Evolutionary conservation across 53 echinoderm and acorn worm species (phyloP).

Genomic region (Holothuria scabra): DNA sequence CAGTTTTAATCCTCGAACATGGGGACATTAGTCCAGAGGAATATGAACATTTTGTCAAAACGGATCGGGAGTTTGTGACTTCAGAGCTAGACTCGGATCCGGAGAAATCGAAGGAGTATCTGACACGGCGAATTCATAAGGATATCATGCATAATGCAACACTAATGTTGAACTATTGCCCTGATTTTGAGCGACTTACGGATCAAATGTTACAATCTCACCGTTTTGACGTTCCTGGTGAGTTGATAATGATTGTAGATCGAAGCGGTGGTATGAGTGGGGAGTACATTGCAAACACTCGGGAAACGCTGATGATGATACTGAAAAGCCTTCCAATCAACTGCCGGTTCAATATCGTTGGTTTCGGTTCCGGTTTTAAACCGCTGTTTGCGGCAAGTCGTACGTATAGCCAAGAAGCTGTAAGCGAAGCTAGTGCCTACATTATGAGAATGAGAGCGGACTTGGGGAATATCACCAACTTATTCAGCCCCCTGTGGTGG

Average conservation of each 20-base stretch:
- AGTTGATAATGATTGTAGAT: conserved; percentile 88
- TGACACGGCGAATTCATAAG: conserved; percentile 82
- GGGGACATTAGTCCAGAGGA: conserved; percentile 94
- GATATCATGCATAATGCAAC: conserved; percentile 98
- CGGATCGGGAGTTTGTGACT: conserved; percentile 79
- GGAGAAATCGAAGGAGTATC: conserved; percentile 66
- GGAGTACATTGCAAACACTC: conserved; percentile 93
- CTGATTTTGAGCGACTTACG: conserved; percentile 81
- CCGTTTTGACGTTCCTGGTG: conserved; percentile 91
- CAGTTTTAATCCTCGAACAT: conserved; percentile 93
- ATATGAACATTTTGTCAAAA: conserved; percentile 92
- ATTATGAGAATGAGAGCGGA: conserved; percentile 92
- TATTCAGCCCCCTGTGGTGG: conserved; percentile 81
- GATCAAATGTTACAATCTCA: conserved; percentile 78
- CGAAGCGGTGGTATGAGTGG: conserved; percentile 98
- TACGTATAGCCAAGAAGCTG: conserved; percentile 90
- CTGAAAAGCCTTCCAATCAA: conserved; percentile 89
- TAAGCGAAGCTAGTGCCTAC: conserved; percentile 87
- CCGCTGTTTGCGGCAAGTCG: conserved; percentile 90
- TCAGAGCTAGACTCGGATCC: conserved; percentile 50
- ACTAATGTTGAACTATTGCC: conserved; percentile 96
- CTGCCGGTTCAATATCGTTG: conserved; percentile 94
- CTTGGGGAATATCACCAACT: conserved; percentile 81
- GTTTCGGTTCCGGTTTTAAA: conserved; percentile 93
- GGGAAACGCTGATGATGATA: conserved; percentile 95